These are phyloP conservation scores for Mystacides longicornis DNA, from an alignment of 2,888 invertebrate genomes.

Conservation along the genomic window DNA sequence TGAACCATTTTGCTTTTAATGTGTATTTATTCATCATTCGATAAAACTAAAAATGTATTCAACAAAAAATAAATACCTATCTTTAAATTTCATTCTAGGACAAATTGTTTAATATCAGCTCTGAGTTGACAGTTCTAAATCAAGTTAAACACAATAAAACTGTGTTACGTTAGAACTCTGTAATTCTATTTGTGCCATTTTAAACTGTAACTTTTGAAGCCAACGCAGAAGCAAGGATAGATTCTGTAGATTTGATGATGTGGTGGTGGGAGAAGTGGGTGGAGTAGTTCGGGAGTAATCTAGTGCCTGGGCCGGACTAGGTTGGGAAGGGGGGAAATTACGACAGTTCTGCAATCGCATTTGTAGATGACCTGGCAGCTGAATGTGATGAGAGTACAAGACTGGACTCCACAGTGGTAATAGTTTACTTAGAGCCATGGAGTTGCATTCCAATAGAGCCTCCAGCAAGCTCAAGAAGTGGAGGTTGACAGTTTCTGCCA, in stretches of 20 bases:
- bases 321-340: conserved; percentile 60
- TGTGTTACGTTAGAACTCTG: conserved; percentile 30
- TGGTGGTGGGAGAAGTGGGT: conserved; percentile 36
- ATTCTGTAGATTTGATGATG: conserved; percentile 31
- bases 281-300: conserved; percentile 54
- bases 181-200: conserved; percentile 93
- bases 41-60: no score
- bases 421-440: conserved; percentile 83
- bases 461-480: conserved; percentile 94
- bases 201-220: conserved; percentile 90
- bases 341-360: conserved; percentile 82
- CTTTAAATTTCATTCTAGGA: no score
- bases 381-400: conserved; percentile 78
- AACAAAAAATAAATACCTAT: no score
- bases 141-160: conserved; percentile 25
- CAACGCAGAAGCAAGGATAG: conserved; percentile 62
- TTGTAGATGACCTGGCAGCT: conserved; percentile 86
- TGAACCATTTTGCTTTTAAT: no score
- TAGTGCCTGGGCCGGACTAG: conserved; percentile 39
- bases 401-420: conserved; percentile 96
- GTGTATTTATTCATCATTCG: no score
- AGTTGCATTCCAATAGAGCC: conserved; percentile 90
- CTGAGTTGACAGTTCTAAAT: no score
- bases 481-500: conserved; percentile 95
- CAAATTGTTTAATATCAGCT: no score